Evolutionary conservation across 2,797 vertebrate species (phyloP).

Genomic region (Crenuchus spilurus): DNA sequence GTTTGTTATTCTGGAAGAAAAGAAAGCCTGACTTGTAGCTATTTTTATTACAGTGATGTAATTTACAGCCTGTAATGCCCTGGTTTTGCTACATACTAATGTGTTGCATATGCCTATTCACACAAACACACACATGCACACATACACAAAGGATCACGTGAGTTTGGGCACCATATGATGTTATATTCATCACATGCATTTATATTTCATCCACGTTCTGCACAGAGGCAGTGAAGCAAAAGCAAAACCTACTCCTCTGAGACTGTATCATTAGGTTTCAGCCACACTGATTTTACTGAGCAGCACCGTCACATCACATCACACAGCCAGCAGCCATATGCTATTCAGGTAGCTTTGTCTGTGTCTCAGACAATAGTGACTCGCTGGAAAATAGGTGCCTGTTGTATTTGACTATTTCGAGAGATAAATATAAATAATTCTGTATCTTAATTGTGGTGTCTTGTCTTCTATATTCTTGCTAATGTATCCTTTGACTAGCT

Average conservation of each 20-base stretch:
- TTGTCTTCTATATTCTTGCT: too few relatives aligned
- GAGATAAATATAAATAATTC: too few relatives aligned
- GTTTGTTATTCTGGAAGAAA: background rate
- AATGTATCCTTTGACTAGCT: too few relatives aligned
- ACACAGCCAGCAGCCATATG: background rate
- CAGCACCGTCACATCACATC: background rate
- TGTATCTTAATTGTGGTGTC: too few relatives aligned
- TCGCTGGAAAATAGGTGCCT: too few relatives aligned
- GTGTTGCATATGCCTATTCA: background rate
- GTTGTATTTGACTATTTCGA: too few relatives aligned
- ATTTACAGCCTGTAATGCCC: background rate
- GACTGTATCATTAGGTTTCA: conserved; percentile 26
- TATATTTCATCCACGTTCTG: conserved; percentile 29
- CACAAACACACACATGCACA: background rate
- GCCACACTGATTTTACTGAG: background rate
- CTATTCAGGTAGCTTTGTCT: background rate
- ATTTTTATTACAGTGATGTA: background rate
- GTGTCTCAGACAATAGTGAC: too few relatives aligned
- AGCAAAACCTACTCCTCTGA: conserved; percentile 24
- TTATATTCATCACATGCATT: conserved; percentile 39
- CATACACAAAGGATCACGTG: conserved; percentile 22
- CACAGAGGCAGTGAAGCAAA: conserved; percentile 9
- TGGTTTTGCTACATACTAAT: background rate
- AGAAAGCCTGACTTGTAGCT: background rate
- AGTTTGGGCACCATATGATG: conserved; percentile 30